Base-by-base conservation (phyloP, 2,797 vertebrate species). In the Sylvilagus floridanus region DNA sequence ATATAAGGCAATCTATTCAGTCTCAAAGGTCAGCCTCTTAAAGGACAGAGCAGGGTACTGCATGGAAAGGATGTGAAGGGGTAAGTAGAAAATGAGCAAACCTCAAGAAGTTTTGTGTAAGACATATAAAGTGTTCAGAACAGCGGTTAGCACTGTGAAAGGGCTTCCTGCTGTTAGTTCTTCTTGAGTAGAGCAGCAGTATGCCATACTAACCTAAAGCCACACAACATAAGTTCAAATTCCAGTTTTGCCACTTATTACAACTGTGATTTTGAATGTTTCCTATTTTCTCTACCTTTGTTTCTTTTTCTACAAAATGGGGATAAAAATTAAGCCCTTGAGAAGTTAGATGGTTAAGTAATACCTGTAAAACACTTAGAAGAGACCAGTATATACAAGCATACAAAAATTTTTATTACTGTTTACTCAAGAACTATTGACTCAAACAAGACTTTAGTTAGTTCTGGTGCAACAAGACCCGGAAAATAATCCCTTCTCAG, bases 341-440 rank as follows among this genome's bases (percentile, higher is more conserved):
- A 52, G 7, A n/a, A 60, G 10, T 75, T 88, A 32, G 71, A 60
- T 84, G 60, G 81, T 79, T 63, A 84, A 66, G 32, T 81, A 54
- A 77, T 42, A 60, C 30, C 52, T 11, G 28, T 22, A 77, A 77
- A 87, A 65, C 54, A 60, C 22, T 85, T 81, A 90, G 69, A 75
- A 91, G 8, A 77, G n/a, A 19, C 42, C 84, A 65, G n/a, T 50
- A 37, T 26, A 84, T 32, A 32, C 4, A 68, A 88, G 19, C 30
- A 88, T 30, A 13, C 10, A 73, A 88, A 28, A 21, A 50, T 30
- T 17, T 72, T 8, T 86, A 65, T 84, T 68, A 68, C 52, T 88
- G 24, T 93, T 91, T 78, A 84, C 28, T 76, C 12, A 96, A 89
- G 52, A 83, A 75, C 52, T 93, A 9, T 91, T 78, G 37, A 54